phyloP scores from a whole-genome alignment of 2,888 invertebrate genomes.

The Globia sparganii region DNA sequence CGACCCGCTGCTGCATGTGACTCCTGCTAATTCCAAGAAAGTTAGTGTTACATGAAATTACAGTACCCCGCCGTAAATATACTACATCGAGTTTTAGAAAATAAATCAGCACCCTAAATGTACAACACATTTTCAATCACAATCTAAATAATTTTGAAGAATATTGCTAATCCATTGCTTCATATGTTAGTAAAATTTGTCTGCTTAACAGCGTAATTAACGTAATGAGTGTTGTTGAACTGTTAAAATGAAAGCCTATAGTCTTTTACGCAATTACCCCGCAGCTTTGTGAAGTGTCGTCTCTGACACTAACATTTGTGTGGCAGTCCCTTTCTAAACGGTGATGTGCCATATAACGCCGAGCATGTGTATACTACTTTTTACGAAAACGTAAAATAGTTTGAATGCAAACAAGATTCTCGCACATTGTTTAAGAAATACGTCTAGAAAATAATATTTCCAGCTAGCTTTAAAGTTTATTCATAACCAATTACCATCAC shows the following conservation, averaged over 20 bases:
- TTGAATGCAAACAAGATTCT: neutral
- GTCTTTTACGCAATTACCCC: neutral
- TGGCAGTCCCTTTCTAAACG: neutral
- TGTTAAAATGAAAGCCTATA: neutral
- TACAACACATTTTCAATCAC: neutral
- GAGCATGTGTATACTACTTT: neutral
- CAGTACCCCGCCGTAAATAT: neutral
- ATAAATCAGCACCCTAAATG: neutral
- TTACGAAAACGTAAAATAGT: neutral
- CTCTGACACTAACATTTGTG: neutral
- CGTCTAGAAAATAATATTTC: neutral
- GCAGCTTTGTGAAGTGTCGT: neutral
- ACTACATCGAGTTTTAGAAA: neutral
- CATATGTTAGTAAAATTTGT: neutral
- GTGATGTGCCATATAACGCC: neutral
- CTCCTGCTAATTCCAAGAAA: conserved; percentile 92
- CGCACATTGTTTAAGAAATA: too few relatives aligned
- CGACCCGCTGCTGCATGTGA: conserved; percentile 93
- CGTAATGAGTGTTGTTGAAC: neutral
- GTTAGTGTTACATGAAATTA: conserved; percentile 73
- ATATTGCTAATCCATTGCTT: neutral
- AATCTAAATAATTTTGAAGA: neutral
- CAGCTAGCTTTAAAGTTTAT: neutral
- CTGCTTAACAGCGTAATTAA: neutral
- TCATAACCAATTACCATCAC: neutral